These are phyloP conservation scores for Eupithecia insigniata DNA, from an alignment of 2,888 invertebrate species.

Conservation along the genomic window DNA sequence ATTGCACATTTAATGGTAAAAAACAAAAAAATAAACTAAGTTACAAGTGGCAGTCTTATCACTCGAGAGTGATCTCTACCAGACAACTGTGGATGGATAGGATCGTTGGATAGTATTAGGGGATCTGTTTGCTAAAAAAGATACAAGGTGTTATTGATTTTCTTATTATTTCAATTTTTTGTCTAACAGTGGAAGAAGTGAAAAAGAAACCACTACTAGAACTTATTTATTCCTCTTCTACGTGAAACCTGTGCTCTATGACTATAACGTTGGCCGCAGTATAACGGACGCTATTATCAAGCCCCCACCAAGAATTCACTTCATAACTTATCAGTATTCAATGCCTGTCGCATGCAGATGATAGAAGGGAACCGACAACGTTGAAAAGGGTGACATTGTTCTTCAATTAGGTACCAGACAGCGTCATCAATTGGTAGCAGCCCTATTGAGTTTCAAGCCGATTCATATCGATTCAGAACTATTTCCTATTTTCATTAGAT, in stretches of 20 bases:
- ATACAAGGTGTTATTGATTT: too few species aligned
- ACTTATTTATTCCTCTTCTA: neutral
- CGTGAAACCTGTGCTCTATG: neutral
- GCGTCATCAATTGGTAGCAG: neutral
- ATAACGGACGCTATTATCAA: neutral
- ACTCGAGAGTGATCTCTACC: too few species aligned
- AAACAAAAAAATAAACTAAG: too few species aligned
- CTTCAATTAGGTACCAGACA: slow-evolving; percentile 16
- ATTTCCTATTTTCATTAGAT: neutral
- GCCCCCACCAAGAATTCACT: slow-evolving; percentile 4
- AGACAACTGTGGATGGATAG: too few species aligned
- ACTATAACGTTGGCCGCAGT: neutral
- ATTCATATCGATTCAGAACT: neutral
- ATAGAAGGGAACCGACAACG: slow-evolving; percentile 28
- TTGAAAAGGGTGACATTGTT: slow-evolving; percentile 27
- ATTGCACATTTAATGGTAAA: too few species aligned
- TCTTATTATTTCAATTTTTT: too few species aligned
- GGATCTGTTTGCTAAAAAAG: too few species aligned
- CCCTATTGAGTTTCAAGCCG: neutral
- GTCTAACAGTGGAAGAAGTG: too few species aligned
- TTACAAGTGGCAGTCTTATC: too few species aligned
- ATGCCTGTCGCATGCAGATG: slow-evolving; percentile 42
- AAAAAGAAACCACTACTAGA: too few species aligned
- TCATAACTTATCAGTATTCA: slow-evolving; percentile 40
- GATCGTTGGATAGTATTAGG: too few species aligned